Conservation (phyloP, 2,113 vertebrate genomes). For the Hiodon tergisus region DNA sequence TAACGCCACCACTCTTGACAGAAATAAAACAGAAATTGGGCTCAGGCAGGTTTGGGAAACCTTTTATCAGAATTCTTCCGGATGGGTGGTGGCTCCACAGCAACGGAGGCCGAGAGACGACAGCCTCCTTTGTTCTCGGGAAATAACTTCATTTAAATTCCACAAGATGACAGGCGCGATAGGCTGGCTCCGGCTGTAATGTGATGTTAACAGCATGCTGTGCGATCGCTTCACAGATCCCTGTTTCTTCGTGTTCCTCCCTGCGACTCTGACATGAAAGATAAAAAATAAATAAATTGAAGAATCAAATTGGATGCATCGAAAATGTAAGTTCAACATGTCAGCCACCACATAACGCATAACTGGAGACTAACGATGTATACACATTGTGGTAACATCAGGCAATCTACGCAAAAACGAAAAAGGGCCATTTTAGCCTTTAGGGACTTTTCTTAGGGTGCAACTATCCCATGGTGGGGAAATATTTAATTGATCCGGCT, state of each 20-base stretch:
- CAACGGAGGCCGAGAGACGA: not conserved
- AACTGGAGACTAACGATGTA: not conserved
- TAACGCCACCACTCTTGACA: not conserved
- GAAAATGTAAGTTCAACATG: not conserved
- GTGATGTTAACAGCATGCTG: not conserved
- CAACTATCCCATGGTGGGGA: no score
- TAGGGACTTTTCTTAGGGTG: no score
- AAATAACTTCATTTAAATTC: constrained; percentile 12
- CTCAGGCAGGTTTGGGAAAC: not conserved
- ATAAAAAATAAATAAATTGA: not conserved
- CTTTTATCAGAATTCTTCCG: not conserved
- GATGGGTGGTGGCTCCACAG: not conserved
- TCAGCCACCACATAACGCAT: not conserved
- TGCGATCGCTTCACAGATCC: not conserved
- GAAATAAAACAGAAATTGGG: not conserved
- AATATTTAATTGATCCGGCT: no score
- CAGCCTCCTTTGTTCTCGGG: not conserved
- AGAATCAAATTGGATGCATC: not conserved
- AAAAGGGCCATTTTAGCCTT: no score
- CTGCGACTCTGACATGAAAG: not conserved
- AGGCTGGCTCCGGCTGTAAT: constrained; percentile 5
- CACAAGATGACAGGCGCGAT: constrained; percentile 3
- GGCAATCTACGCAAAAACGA: no score
- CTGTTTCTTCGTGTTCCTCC: not conserved
- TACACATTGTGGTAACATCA: no score